Evolutionary conservation across 30 jellyfish, hydroid and myxozoan species (phyloP), one percentile per base, ranked within the genome.

Genomic region (Turritopsis dohrnii): DNA sequence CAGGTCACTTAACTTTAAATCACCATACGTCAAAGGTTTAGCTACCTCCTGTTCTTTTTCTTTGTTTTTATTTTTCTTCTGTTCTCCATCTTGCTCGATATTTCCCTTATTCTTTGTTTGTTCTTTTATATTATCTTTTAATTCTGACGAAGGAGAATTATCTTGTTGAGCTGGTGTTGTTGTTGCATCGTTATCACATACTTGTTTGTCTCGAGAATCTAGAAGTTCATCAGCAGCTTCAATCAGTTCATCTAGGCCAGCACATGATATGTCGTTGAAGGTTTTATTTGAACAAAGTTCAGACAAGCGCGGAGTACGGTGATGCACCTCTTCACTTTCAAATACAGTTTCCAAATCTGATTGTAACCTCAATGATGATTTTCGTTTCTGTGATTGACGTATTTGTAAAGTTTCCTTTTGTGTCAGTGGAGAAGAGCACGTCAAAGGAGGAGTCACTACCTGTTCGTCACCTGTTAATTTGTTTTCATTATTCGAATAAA

Each of bases 291-390:
- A 77, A 74, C 66, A 7, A 21, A 29, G 71, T 26, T 25, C 60
- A 60, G 79, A 30, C 19, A 66, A 29, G 29, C 72, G 41, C 18
- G 85, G 53, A 5, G 85, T 77, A 77, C 28, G 30, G 17, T 69
- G 77, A 17, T 69, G 27, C 8, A 29, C 73, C 18, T 77, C 85
- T 24, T 77, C 85, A 21, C 75, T 29, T 60, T 77, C 85, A 29
- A 52, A 25, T 1, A 77, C 85, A 0, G 85, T 60, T 29, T 77
- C 73, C 53, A 77, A 77, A 7, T 77, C 85, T 8, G 85, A 77
- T 24, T 28, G 28, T 28, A 66, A 66, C 18, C 85, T 21, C 27
- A 77, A 66, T 16, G 85, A 77, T 25, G 85, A 28, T n/a, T 74
- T 53, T 77, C 85, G 41, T 29, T 77, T 77, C 31, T 23, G 30